A percentile compares a stretch with the other conserved stretches of the same genome.
Conservation (phyloP, 2,797 vertebrate species). For the Thripadectes ignobilis region DNA sequence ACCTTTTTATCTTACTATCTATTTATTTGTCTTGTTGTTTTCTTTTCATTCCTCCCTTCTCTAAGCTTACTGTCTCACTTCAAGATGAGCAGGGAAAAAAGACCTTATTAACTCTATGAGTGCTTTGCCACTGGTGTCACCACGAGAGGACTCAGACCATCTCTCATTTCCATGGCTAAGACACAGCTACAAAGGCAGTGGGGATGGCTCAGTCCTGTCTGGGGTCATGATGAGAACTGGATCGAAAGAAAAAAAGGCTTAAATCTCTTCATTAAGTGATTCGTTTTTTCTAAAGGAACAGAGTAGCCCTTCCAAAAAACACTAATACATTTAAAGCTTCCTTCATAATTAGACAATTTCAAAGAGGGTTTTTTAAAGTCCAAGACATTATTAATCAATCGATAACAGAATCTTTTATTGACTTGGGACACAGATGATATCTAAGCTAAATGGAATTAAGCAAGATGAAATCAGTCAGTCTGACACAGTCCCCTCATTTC, state of each 20-base stretch:
- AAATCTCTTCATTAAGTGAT: neutral
- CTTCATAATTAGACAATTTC: neutral
- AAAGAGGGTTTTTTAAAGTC: neutral
- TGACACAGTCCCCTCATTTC: neutral
- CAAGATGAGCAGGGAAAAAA: neutral
- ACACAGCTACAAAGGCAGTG: neutral
- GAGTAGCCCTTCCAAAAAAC: neutral
- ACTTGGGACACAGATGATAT: neutral
- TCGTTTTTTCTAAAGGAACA: neutral
- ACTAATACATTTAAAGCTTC: neutral
- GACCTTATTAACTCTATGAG: neutral
- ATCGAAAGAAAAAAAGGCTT: neutral
- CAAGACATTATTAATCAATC: neutral
- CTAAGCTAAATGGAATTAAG: neutral
- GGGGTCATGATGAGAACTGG: neutral
- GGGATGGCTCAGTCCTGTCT: neutral
- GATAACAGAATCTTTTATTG: neutral
- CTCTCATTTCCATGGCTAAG: neutral
- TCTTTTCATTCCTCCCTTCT: neutral
- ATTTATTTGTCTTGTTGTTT: neutral
- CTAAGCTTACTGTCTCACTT: neutral
- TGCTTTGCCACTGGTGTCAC: neutral
- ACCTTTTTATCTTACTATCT: neutral
- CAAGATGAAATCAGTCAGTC: neutral
- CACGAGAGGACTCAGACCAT: neutral